A percentile compares a stretch with the other conserved stretches of the same genome.
Evolutionary conservation across 2,888 invertebrate genomes (phyloP).

Genomic region (Drosophila neotestacea): DNA sequence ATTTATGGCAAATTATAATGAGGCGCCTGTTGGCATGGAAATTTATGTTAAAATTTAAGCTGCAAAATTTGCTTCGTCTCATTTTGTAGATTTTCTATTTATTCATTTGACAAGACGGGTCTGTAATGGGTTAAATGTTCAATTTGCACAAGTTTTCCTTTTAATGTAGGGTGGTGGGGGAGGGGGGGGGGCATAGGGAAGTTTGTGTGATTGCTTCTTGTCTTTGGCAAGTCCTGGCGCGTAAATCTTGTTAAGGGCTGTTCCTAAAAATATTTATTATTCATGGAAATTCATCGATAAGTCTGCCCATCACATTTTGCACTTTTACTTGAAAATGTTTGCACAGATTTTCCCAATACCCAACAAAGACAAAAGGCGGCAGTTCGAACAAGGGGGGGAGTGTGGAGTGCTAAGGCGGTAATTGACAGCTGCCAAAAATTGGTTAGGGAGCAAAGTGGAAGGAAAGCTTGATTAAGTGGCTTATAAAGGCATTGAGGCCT

Average conservation of each 20-base stretch:
- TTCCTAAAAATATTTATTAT: slow-evolving; percentile 65
- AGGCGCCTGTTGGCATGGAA: slow-evolving; percentile 68
- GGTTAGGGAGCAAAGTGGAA: slow-evolving; percentile 18
- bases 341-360: slow-evolving; percentile 53
- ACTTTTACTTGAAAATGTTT: slow-evolving; percentile 50
- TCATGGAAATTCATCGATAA: slow-evolving; percentile 80
- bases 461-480: slow-evolving; percentile 59
- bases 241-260: slow-evolving; percentile 48
- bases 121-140: slow-evolving; percentile 77
- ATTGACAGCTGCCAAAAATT: slow-evolving; percentile 55
- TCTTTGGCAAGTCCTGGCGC: slow-evolving; percentile 49
- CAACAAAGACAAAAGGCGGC: neutral
- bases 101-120: slow-evolving; percentile 51
- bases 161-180: neutral
- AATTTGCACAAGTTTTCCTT: slow-evolving; percentile 64
- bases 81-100: slow-evolving; percentile 55
- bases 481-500: slow-evolving; percentile 49
- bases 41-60: slow-evolving; percentile 78
- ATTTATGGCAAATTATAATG: slow-evolving; percentile 77
- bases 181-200: neutral
- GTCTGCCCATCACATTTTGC: slow-evolving; percentile 70
- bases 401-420: slow-evolving; percentile 36
- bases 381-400: neutral
- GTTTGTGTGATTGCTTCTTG: slow-evolving; percentile 41
- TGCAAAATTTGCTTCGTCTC: slow-evolving; percentile 54